These are phyloP conservation scores for Lasioglossum oenotherae DNA, from an alignment of 2,888 invertebrate genomes.

Conservation along the genomic window DNA sequence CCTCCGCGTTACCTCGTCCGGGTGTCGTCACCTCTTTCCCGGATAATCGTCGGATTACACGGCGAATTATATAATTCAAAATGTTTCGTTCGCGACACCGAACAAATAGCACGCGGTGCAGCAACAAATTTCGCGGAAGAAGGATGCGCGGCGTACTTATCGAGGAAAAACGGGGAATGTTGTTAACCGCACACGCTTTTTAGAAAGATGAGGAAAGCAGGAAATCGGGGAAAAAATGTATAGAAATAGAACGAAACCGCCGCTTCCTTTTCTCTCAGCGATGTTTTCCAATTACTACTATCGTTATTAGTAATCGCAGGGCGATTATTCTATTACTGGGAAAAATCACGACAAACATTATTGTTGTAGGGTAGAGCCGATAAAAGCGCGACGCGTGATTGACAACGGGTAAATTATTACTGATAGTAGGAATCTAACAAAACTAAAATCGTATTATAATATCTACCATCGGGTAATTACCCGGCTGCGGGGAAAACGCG, in stretches of 20 bases:
- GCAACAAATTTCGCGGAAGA: not conserved
- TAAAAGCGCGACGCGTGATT: not conserved
- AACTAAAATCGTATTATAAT: not conserved
- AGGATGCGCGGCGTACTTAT: not conserved
- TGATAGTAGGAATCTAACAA: not conserved
- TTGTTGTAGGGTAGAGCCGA: not conserved
- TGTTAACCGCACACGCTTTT: not conserved
- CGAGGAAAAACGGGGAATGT: not conserved
- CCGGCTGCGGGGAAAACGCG: not conserved
- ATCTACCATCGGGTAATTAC: not conserved
- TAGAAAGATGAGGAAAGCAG: not conserved
- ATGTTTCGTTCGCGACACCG: not conserved
- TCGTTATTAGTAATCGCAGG: not conserved
- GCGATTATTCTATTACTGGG: not conserved
- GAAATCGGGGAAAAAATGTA: not conserved
- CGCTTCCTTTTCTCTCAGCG: not conserved
- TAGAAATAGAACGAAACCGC: slow-evolving; percentile 5
- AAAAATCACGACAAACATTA: not conserved
- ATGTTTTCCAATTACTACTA: not conserved
- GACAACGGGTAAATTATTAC: not conserved
- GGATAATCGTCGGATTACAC: not conserved
- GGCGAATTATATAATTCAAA: not conserved
- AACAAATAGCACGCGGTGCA: not conserved
- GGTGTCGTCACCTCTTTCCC: slow-evolving; percentile 1
- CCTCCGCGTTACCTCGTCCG: not conserved